These are phyloP conservation scores for Drosophila busckii DNA, from an alignment of 1,140 invertebrate genomes.

Conservation along the genomic window DNA sequence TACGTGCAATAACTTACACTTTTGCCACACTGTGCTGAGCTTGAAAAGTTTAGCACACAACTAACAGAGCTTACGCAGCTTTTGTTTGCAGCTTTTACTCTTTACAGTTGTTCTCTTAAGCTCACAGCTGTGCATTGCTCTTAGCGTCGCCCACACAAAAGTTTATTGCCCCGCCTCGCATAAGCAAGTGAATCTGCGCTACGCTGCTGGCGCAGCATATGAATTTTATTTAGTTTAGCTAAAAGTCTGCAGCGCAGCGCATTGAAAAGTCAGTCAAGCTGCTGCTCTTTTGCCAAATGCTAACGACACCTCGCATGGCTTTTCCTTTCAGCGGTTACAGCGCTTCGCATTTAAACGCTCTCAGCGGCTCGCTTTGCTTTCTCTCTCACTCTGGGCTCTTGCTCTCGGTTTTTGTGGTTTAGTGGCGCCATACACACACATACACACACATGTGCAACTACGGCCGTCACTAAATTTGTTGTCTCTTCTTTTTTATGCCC, in stretches of 20 bases:
- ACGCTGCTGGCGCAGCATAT: slow-evolving; percentile 9
- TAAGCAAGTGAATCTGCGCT: slow-evolving; percentile 45
- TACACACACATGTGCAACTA: not conserved
- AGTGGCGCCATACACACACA: slow-evolving; percentile 16
- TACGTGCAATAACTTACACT: not conserved
- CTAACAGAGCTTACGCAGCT: slow-evolving; percentile 1
- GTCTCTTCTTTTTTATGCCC: slow-evolving; percentile 34
- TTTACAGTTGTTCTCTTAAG: slow-evolving; percentile 27
- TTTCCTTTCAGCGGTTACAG: slow-evolving; percentile 42
- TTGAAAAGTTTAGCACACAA: not conserved
- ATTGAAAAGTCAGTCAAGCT: not conserved
- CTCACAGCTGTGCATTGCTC: slow-evolving; percentile 12
- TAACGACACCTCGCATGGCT: slow-evolving; percentile 5
- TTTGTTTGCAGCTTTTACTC: slow-evolving; percentile 1
- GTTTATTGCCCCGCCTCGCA: slow-evolving; percentile 62
- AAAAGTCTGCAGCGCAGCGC: not conserved
- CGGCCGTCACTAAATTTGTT: slow-evolving; percentile 30
- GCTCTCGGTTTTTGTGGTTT: slow-evolving; percentile 8
- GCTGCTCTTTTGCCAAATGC: slow-evolving; percentile 4
- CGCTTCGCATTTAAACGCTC: slow-evolving; percentile 9
- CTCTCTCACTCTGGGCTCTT: slow-evolving; percentile 5
- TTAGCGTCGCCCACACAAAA: slow-evolving; percentile 52
- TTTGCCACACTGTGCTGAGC: slow-evolving; percentile 15
- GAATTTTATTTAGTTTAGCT: too few species aligned
- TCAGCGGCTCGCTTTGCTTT: slow-evolving; percentile 14